phyloP scores from a whole-genome alignment of 2,797 vertebrate genomes.

The Poeciliopsis presidionis region DNA sequence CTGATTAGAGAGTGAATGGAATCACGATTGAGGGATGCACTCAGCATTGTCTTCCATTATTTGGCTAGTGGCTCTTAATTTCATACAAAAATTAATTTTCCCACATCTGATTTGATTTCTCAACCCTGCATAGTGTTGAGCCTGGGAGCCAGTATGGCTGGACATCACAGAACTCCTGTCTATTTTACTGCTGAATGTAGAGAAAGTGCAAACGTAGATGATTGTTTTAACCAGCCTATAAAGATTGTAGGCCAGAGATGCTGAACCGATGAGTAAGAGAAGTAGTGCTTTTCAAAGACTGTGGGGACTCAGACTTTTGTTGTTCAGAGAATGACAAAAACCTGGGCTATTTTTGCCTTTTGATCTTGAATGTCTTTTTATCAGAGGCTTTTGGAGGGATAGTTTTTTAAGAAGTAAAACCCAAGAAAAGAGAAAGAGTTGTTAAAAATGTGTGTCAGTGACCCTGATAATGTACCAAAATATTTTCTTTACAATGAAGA shows the following conservation, averaged over 20 bases:
- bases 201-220: slow-evolving; percentile 55
- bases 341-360: slow-evolving; percentile 53
- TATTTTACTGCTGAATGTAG: slow-evolving; percentile 53
- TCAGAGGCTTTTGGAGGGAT: neutral
- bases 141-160: slow-evolving; percentile 53
- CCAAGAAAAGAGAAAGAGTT: neutral
- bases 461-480: neutral
- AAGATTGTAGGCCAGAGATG: slow-evolving; percentile 59
- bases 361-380: slow-evolving; percentile 39
- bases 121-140: slow-evolving; percentile 74
- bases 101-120: slow-evolving; percentile 77
- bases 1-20: slow-evolving; percentile 74
- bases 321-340: slow-evolving; percentile 45
- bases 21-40: slow-evolving; percentile 72
- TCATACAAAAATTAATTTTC: slow-evolving; percentile 74
- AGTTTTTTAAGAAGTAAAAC: neutral
- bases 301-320: slow-evolving; percentile 40
- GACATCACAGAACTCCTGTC: slow-evolving; percentile 44
- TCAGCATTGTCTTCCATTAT: slow-evolving; percentile 74
- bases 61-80: slow-evolving; percentile 69
- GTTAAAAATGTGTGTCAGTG: neutral
- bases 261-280: slow-evolving; percentile 49
- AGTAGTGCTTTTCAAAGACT: slow-evolving; percentile 56
- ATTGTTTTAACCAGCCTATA: slow-evolving; percentile 63
- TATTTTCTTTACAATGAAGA: neutral